phyloP scores from a whole-genome alignment of 2,113 vertebrate genomes.

The Onychostruthus taczanowskii region DNA sequence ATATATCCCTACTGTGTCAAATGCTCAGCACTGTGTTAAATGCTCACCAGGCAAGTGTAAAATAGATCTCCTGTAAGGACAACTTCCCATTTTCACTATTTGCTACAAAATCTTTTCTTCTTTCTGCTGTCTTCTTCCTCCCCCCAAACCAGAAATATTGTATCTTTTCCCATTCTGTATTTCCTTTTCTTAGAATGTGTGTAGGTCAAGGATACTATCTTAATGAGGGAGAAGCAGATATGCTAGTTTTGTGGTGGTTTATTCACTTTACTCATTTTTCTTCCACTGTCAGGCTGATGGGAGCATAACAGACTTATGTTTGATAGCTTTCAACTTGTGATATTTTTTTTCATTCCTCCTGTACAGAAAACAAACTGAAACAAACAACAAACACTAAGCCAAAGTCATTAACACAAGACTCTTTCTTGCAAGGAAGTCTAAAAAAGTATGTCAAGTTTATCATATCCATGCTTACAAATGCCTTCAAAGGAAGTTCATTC shows the following conservation, averaged over 20 bases:
- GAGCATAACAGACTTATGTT: neutral
- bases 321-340: neutral
- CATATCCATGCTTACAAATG: neutral
- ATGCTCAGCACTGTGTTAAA: neutral
- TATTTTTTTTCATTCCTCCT: neutral
- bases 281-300: neutral
- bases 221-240: neutral
- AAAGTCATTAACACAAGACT: neutral
- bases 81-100: neutral
- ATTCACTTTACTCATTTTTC: neutral
- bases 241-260: neutral
- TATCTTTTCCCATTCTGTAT: neutral
- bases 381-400: neutral
- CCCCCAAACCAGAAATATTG: neutral
- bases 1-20: neutral
- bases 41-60: neutral
- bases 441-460: neutral
- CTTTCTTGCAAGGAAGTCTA: neutral
- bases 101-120: neutral
- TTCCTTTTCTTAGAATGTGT: neutral
- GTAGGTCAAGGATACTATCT: neutral
- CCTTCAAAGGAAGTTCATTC: neutral
- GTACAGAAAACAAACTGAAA: slow-evolving; percentile 12
- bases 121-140: neutral
- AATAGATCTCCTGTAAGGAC: neutral